phyloP scores from a whole-genome alignment of 2,797 vertebrate genomes.

The Lagorchestes hirsutus region DNA sequence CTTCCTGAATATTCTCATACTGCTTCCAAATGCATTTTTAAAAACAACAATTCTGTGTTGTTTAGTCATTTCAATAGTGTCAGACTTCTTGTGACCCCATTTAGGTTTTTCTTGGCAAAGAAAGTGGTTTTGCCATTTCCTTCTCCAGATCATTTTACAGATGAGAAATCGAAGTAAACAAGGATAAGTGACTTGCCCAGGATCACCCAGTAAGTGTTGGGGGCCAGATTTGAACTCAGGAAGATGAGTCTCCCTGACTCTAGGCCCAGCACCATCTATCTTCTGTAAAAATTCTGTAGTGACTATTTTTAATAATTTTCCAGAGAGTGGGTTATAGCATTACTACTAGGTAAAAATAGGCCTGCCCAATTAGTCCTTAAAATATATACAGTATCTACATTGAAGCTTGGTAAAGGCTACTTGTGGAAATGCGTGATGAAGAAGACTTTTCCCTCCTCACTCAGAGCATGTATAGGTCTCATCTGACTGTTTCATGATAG shows the following conservation, averaged over 20 bases:
- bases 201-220: not conserved
- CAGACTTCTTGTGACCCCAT: not conserved
- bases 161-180: not conserved
- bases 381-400: not conserved
- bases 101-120: not conserved
- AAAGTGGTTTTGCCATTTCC: not conserved
- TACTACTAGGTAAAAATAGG: constrained; percentile 48
- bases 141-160: not conserved
- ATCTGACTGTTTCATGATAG: not conserved
- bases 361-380: not conserved
- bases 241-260: not conserved
- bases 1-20: constrained; percentile 53
- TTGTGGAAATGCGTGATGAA: not conserved
- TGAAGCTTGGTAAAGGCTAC: not conserved
- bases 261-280: not conserved
- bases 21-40: constrained; percentile 65
- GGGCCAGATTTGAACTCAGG: not conserved
- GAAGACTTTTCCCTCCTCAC: not conserved
- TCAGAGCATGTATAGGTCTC: not conserved
- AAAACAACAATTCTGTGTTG: constrained; percentile 5
- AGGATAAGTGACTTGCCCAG: not conserved
- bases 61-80: not conserved
- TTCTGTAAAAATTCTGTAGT: constrained; percentile 13
- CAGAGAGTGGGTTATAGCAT: constrained; percentile 58
- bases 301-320: constrained; percentile 73